Evolutionary conservation across 2,888 invertebrate species (phyloP), one percentile per base, ranked within the genome.

Genomic region (Auanema freiburgensis): DNA sequence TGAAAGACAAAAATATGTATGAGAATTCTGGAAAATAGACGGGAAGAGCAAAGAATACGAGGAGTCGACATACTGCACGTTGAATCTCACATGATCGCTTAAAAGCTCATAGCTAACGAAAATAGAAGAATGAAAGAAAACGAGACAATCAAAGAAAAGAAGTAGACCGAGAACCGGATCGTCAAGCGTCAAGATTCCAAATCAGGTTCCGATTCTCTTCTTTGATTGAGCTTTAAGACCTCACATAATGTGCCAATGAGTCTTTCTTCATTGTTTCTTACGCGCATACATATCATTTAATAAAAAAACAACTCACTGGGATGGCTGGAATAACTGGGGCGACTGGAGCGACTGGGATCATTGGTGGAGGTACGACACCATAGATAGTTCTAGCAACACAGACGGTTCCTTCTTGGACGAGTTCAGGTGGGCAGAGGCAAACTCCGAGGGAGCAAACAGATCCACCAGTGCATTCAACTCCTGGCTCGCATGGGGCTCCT

Each of bases 391-490:
- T 69, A 50, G 79, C 74, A 51, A 82, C 82, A 63, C 82, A 82
- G 62, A 81, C 81, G 57, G 81, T 80, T 51, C 82, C 82, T 60
- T 81, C 80, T 69, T 82, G 82, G 57, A 82, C 75, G 56, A 82
- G 71, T 67, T 81, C 81, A 61, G 81, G 81, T 54, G 82, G 80
- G 71, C 82, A 82, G 64, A 81, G 70, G 68, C 82, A 82, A 41
- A 81, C 78, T 62, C 81, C 82, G 64, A 78, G 76, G 52, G 80
- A 80, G 77, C 82, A 82, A 56, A 82, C 80, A 24, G 78, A 78
- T 56, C 82, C 82, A 54, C 82, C 82, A 57, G 82, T 82, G 71
- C 82, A 82, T 67, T 81, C 81, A 62, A 81, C 81, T 74, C 81
- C 81, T 43, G 80, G 81, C 68, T 79, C 80, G 64, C 78, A 78